A percentile compares a stretch with the other conserved stretches of the same genome.
These are phyloP conservation scores for Alouatta palliata DNA, from an alignment of 2,113 vertebrate genomes.

Conservation along the genomic window DNA sequence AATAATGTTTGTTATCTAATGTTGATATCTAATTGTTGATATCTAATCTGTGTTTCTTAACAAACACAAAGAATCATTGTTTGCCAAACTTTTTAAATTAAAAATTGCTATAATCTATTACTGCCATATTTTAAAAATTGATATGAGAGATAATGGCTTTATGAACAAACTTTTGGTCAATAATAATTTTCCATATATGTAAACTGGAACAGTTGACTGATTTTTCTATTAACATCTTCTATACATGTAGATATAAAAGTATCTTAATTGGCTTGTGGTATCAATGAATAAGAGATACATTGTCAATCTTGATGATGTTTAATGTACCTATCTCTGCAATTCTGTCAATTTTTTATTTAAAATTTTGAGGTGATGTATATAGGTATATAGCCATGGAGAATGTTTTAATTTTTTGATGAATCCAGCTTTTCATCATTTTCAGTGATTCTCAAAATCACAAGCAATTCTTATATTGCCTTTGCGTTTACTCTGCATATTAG, in stretches of 20 bases:
- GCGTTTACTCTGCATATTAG: background rate
- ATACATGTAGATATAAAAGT: background rate
- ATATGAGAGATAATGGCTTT: too few relatives aligned
- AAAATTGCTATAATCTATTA: too few relatives aligned
- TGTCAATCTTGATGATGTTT: background rate
- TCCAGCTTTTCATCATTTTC: background rate
- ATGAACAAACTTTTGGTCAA: too few relatives aligned
- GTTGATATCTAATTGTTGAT: too few relatives aligned
- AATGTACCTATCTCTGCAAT: background rate
- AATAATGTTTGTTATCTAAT: background rate
- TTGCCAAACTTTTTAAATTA: too few relatives aligned
- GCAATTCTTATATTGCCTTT: background rate
- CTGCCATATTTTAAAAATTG: too few relatives aligned
- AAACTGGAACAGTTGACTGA: slow-evolving; percentile 28
- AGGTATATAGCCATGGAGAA: background rate
- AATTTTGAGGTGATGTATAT: background rate
- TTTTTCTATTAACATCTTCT: background rate
- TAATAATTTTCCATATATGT: background rate
- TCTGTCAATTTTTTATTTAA: background rate
- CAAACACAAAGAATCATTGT: too few relatives aligned
- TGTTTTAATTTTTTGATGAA: background rate
- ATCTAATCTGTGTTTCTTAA: too few relatives aligned
- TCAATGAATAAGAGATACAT: background rate
- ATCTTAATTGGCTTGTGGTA: background rate
- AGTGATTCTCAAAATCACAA: slow-evolving; percentile 5